Base-by-base conservation (phyloP, 2,888 invertebrate species). In the Podotricha telesiphe region DNA sequence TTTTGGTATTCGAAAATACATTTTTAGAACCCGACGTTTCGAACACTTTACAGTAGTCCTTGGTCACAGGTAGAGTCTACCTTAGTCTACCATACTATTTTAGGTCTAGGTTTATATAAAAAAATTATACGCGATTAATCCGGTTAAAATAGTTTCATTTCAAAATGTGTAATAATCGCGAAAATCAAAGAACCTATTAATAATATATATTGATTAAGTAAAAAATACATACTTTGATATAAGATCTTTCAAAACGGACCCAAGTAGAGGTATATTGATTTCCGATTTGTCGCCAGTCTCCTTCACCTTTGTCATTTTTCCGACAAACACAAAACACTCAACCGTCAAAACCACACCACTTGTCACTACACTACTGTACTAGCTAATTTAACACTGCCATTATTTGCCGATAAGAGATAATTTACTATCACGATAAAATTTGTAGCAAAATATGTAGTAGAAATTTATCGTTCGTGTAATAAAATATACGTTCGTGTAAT, bases 191-290 rank as follows among this genome's bases (percentile, higher is more conserved):
- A n/a, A n/a, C n/a, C n/a, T n/a, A n/a, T n/a, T n/a, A 28, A 28
- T 28, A 28, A 28, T 6, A 28, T 28, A 2, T 28, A 28, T n/a
- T n/a, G n/a, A 48, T 20, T 11, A 48, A 10, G 3, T 8, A n/a
- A 34, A n/a, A 34, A 34, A 55, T 37, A 55, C 55, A 17, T 19
- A 78, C 78, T 76, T 74, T n/a, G 69, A 56, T 45, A 75, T 79
- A 13, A 77, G 68, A 37, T 84, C 86, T 71, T 77, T 82, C 68
- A 79, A 78, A 11, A 73, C 56, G 0, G 80, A 76, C 10, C 85
- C 81, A 68, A 76, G 76, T 50, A 86, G 83, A 15, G 64, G 65
- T 3, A 65, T 42, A 20, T 19, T 53, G 28, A 53, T 56, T 4
- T 42, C 45, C 0, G 19, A 37, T 0, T 55, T 53, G 8, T 68